phyloP scores from a whole-genome alignment of 92 coral and sea anemone species.

The Phenganax subtilis region DNA sequence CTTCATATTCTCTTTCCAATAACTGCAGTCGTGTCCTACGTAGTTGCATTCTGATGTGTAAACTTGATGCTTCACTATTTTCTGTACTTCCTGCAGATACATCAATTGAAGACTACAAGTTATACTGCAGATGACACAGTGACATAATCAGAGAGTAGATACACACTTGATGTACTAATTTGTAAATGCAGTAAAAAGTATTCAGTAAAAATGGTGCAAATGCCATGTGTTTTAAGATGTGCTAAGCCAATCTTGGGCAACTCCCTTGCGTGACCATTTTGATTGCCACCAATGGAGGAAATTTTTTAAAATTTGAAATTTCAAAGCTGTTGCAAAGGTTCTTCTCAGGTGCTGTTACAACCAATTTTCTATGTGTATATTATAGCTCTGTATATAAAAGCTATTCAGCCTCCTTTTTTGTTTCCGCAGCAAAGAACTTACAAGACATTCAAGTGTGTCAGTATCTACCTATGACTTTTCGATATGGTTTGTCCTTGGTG shows the following conservation, averaged over 20 bases:
- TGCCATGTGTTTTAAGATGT: too few relatives aligned
- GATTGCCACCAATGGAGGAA: too few relatives aligned
- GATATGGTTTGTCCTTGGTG: conserved; percentile 81
- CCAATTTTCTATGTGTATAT: too few relatives aligned
- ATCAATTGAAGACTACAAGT: neutral
- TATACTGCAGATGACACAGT: neutral
- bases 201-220: too few relatives aligned
- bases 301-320: too few relatives aligned
- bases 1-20: conserved; percentile 92
- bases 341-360: too few relatives aligned
- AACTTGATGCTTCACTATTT: conserved; percentile 65
- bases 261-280: too few relatives aligned
- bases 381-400: too few relatives aligned
- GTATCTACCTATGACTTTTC: conserved; percentile 82
- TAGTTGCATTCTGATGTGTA: conserved; percentile 79
- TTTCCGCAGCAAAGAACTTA: neutral
- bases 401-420: neutral
- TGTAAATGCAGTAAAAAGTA: neutral
- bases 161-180: neutral
- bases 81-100: conserved; percentile 77
- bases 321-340: too few relatives aligned
- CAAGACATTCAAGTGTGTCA: neutral
- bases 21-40: conserved; percentile 87
- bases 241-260: too few relatives aligned
- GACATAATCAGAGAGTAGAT: neutral